These are phyloP conservation scores for Anser cygnoides DNA, from an alignment of 2,113 vertebrate genomes.

Conservation along the genomic window DNA sequence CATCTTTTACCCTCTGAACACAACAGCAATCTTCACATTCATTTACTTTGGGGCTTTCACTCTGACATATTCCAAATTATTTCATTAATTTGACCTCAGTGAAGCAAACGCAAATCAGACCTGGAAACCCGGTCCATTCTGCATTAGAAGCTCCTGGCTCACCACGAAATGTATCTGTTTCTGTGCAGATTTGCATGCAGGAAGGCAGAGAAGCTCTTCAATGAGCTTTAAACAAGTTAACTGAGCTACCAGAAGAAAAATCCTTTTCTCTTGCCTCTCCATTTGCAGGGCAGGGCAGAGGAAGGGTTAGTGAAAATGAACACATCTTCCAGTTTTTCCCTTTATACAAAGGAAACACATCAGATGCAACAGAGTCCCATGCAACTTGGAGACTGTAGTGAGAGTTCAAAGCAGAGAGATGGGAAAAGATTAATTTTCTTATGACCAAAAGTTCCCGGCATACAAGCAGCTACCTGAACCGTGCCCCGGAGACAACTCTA, in stretches of 20 bases:
- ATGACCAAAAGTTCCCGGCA: background rate
- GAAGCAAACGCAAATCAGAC: background rate
- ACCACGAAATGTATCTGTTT: background rate
- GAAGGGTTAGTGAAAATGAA: background rate
- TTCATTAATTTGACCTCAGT: background rate
- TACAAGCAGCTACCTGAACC: background rate
- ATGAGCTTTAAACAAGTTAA: background rate
- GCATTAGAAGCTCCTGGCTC: background rate
- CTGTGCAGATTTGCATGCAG: background rate
- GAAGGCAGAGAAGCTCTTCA: background rate
- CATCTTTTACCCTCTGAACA: background rate
- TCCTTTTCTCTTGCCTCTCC: background rate
- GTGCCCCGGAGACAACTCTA: background rate
- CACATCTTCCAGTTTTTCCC: background rate
- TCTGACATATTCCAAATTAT: background rate
- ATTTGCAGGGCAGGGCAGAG: background rate
- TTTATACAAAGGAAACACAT: fast-evolving
- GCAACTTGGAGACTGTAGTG: background rate
- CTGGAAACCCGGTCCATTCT: background rate
- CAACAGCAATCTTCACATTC: background rate
- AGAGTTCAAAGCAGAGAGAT: background rate
- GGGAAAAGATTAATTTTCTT: background rate
- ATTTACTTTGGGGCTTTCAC: background rate
- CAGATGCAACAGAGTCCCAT: background rate
- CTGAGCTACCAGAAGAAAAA: background rate